Base-by-base conservation (phyloP, 2,888 invertebrate species). In the Fabriciana adippe region DNA sequence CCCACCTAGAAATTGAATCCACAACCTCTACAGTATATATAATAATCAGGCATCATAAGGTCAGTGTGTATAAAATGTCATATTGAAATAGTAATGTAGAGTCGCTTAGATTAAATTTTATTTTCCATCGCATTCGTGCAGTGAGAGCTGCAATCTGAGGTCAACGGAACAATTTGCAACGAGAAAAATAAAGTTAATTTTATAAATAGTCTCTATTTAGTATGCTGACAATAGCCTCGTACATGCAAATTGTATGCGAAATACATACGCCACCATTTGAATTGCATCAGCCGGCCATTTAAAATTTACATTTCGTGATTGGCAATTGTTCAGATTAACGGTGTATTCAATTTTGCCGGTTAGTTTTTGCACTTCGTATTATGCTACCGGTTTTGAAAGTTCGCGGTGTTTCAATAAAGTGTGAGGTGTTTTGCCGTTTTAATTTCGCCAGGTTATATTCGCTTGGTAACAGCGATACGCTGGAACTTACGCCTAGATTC, bases 191-290 rank as follows among this genome's bases (percentile, higher is more conserved):
- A 76, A 76, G 70, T 73, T 70, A 72, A 79, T 76, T 77, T 78
- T 78, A 78, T 80, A 82, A 82, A 81, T 82, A 81, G 73, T 79
- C 71, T 76, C 74, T 78, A 78, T 78, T 87, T 86, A 81, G 81
- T 84, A 86, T 86, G 83, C 85, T 75, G 79, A 81, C 79, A 78
- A 79, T 81, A 79, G 76, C 77, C 69, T 60, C 74, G 73, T 77
- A 77, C 79, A 83, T 82, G 82, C 83, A 83, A 85, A 83, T 82
- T 78, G 76, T 80, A 83, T 79, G 79, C 79, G 79, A 80, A 79
- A 75, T 75, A 71, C 76, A 77, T 77, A 79, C 72, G 60, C 68
- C 70, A 74, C 74, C 75, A 78, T 78, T 72, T 76, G 73, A 75
- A 77, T 72, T 71, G 76, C 76, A 79, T 77, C 73, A 78, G 64